Evolutionary conservation across 2,888 invertebrate species (phyloP).

Genomic region (Acrocyrtus sp.): DNA sequence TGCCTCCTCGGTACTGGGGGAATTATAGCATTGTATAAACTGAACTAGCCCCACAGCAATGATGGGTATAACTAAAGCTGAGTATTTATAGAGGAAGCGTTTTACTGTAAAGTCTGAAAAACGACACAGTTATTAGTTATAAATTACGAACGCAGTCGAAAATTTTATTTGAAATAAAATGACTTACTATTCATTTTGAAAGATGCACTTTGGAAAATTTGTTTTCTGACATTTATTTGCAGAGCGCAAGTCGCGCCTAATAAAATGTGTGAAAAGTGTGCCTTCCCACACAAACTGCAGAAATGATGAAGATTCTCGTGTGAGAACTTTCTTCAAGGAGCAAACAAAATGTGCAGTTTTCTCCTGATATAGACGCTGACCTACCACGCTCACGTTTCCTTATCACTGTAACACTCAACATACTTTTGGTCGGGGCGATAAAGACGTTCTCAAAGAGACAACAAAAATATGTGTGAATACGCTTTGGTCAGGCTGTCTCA

Average conservation of each 20-base stretch:
- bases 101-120: neutral
- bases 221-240: neutral
- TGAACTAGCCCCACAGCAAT: constrained; percentile 12
- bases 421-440: neutral
- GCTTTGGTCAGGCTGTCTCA: no score
- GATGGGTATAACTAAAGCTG: constrained; percentile 7
- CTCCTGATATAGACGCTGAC: no score
- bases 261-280: neutral
- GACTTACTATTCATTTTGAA: constrained; percentile 3
- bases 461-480: no score
- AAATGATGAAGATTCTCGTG: neutral
- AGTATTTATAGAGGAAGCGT: neutral
- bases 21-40: constrained; percentile 12
- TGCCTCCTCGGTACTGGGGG: no score
- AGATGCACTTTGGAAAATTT: neutral
- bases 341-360: neutral
- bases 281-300: neutral
- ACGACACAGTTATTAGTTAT: neutral
- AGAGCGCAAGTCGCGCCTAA: neutral
- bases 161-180: no score
- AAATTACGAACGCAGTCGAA: neutral
- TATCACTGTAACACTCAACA: neutral
- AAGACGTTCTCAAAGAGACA: neutral
- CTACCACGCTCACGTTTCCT: no score
- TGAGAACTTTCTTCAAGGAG: neutral